Percentiles rank a stretch among this genome's conserved stretches.
Conservation (phyloP, 2,797 vertebrate species). For the Cheirogaleus major region DNA sequence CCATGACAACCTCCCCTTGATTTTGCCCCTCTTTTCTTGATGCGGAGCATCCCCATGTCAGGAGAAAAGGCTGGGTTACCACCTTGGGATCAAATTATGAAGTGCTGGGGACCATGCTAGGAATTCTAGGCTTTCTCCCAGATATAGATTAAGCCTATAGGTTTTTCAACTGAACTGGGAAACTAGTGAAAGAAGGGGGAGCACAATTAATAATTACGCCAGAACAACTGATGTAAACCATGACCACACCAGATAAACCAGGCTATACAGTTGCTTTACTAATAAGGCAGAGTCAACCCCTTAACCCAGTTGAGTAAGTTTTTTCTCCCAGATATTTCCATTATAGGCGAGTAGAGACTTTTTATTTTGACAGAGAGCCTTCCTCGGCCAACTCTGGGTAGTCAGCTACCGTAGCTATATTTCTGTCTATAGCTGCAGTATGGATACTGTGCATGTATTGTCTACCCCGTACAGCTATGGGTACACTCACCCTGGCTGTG, state of each 20-base stretch:
- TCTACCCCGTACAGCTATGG: not conserved
- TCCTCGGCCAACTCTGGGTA: not conserved
- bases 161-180: not conserved
- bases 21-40: not conserved
- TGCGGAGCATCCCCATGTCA: not conserved
- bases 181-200: not conserved
- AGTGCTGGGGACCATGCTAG: not conserved
- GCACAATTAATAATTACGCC: not conserved
- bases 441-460: too few relatives aligned
- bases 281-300: not conserved
- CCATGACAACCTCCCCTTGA: not conserved
- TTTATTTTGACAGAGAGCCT: not conserved
- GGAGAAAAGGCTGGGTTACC: not conserved
- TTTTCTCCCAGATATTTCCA: not conserved
- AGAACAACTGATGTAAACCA: not conserved
- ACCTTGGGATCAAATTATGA: not conserved
- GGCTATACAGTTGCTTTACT: not conserved
- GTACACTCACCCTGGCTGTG: not conserved
- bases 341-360: not conserved
- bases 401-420: not conserved
- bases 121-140: not conserved
- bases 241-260: not conserved
- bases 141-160: not conserved
- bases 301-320: not conserved
- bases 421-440: too few relatives aligned